These are phyloP conservation scores for Meda fulgida DNA, from an alignment of 2,797 vertebrate species.

Conservation along the genomic window DNA sequence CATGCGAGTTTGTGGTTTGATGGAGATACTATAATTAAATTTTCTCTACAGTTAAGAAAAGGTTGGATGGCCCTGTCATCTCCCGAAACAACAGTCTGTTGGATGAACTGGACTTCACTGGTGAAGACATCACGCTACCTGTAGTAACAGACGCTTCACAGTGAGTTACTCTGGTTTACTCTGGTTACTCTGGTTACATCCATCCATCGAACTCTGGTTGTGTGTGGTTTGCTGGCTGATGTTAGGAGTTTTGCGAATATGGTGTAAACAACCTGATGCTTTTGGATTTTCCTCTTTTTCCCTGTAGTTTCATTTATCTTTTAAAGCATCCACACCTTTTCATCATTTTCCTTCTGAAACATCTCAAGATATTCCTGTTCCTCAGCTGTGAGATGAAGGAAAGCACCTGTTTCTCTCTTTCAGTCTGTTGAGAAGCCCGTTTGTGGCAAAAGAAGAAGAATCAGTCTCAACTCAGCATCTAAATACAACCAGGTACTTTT, in stretches of 20 bases:
- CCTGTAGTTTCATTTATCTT: constrained; percentile 22
- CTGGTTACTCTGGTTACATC: constrained; percentile 60
- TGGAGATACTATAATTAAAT: accelerated
- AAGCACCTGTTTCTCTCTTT: constrained; percentile 65
- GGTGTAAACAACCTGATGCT: not conserved
- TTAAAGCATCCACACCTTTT: constrained; percentile 27
- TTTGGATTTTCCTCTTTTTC: not conserved
- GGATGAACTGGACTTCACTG: constrained; percentile 81
- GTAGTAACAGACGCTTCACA: constrained; percentile 74
- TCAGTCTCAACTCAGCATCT: constrained; percentile 71
- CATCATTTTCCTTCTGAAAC: constrained; percentile 50
- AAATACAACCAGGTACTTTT: constrained; percentile 68
- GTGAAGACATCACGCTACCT: constrained; percentile 80
- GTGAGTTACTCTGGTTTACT: constrained; percentile 78
- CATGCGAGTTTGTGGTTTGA: not conserved
- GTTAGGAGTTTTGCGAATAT: not conserved
- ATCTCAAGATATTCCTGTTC: constrained; percentile 28
- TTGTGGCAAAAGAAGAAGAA: constrained; percentile 68
- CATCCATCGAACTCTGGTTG: constrained; percentile 35
- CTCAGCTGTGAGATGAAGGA: constrained; percentile 15
- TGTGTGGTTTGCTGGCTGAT: not conserved
- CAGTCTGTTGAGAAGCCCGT: constrained; percentile 70
- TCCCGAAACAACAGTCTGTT: constrained; percentile 82
- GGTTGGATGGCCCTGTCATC: constrained; percentile 71
- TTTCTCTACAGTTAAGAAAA: constrained; percentile 70